Evolutionary conservation across 1,140 invertebrate genomes (phyloP).

Genomic region (Frieseomelitta varia): DNA sequence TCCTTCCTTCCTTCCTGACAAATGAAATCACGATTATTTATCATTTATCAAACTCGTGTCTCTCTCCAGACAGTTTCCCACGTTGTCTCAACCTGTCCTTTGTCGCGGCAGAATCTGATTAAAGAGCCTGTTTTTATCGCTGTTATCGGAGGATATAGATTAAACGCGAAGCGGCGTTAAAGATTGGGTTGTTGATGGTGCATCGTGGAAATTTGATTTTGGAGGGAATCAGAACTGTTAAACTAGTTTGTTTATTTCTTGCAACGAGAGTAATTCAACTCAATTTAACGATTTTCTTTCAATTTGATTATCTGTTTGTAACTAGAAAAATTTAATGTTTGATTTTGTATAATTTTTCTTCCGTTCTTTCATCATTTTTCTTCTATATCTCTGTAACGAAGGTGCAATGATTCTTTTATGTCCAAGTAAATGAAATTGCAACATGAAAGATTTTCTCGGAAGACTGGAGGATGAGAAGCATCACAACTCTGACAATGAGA

Average conservation of each 20-base stretch:
- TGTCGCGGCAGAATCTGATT: slow-evolving; percentile 11
- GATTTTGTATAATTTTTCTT: too few species aligned
- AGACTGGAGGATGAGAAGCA: not conserved
- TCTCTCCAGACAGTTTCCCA: slow-evolving; percentile 27
- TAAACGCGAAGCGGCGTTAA: not conserved
- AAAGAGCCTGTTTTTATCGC: slow-evolving; percentile 4
- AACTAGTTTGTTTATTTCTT: too few species aligned
- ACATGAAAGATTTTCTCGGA: too few species aligned
- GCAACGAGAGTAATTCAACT: too few species aligned
- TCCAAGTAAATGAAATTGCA: too few species aligned
- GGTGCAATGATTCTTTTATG: too few species aligned
- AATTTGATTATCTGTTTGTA: too few species aligned
- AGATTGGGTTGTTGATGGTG: not conserved
- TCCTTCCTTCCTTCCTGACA: slow-evolving; percentile 31
- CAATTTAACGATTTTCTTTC: too few species aligned
- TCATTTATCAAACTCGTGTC: slow-evolving; percentile 30
- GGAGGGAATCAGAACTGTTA: too few species aligned
- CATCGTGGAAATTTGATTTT: not conserved
- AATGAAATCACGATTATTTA: slow-evolving; percentile 63
- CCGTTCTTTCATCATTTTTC: too few species aligned
- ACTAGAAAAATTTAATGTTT: too few species aligned
- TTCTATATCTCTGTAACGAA: too few species aligned
- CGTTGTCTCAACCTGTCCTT: not conserved
- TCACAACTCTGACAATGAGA: not conserved
- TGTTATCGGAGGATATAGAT: not conserved